Percentiles rank a stretch among this genome's conserved stretches.
Evolutionary conservation across 2,888 invertebrate genomes (phyloP).

Genomic region (Caenorhabditis doughertyi): DNA sequence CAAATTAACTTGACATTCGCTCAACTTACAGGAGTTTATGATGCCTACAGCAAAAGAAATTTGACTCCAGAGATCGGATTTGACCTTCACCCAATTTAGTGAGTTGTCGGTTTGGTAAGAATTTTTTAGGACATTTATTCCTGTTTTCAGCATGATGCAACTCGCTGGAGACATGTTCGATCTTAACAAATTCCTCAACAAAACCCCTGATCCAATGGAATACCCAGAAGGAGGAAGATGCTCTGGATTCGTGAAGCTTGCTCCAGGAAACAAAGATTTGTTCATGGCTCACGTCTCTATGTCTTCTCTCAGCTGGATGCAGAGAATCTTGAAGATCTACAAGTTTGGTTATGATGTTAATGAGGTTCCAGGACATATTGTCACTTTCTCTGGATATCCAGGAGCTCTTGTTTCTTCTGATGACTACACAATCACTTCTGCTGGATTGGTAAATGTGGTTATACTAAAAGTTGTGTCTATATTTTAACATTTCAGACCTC

Average conservation of each 20-base stretch:
- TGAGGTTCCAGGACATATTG: constrained; percentile 83
- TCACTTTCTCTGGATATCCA: constrained; percentile 82
- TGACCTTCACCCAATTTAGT: constrained; percentile 77
- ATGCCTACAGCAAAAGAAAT: constrained; percentile 75
- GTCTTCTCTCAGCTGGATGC: constrained; percentile 81
- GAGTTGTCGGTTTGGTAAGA: constrained; percentile 13
- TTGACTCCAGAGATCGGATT: constrained; percentile 77
- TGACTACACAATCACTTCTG: constrained; percentile 82
- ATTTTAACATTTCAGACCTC: constrained; percentile 84
- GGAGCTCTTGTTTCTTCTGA: constrained; percentile 82
- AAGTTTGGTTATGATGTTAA: constrained; percentile 87
- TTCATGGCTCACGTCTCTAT: constrained; percentile 81
- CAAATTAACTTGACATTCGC: constrained; percentile 80
- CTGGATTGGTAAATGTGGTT: constrained; percentile 79
- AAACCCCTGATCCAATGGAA: constrained; percentile 75
- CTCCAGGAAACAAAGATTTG: constrained; percentile 77
- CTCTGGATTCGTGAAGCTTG: constrained; percentile 80
- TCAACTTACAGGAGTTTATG: constrained; percentile 80
- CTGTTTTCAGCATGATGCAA: constrained; percentile 80
- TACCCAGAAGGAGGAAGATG: constrained; percentile 77
- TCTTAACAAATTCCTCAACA: constrained; percentile 79
- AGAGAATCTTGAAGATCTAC: constrained; percentile 81
- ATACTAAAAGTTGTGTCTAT: too few relatives aligned
- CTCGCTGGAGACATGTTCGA: constrained; percentile 81
- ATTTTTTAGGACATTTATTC: neutral